Evolutionary conservation across 2,797 vertebrate species (phyloP), one percentile per base, ranked within the genome.

Genomic region (Parauchenoglanis ngamensis): DNA sequence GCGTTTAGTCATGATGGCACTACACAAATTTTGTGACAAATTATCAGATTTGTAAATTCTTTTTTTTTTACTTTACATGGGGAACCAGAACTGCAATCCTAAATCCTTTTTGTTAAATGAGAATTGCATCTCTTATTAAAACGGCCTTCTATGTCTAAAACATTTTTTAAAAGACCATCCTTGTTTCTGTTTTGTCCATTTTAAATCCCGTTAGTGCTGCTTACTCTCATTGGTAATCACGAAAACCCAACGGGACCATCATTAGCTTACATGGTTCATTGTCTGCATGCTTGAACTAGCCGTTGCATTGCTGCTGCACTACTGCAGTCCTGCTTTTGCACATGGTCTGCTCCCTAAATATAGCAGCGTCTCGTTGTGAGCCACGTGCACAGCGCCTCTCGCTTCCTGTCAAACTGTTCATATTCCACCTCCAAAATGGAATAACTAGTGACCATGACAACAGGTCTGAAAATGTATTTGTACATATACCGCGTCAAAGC

Each of bases 261-360:
- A 10, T 63, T 46, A 46, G 25, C 31, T 23, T 35, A 13, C 35
- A 31, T 7, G 2, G 12, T 52, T 68, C 31, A 44, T n/a, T 4
- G 52, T 46, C 31, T 73, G 70, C 52, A 85, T 68, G 61, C 31
- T 59, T 12, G 70, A 72, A 84, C 57, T 70, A 49, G 75, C 46
- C 52, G 56, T 72, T 67, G 84, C 86, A 90, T 49, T 77, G 80
- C 80, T 88, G 86, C 87, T 84, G 86, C 85, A 72, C 65, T 87
- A 84, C 85, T 89, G 84, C 85, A 87, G 84, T 49, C 73, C 25
- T 65, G 85, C 89, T 63, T 73, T 65, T 68, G 73, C 72, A 28
- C 77, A 86, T 77, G 25, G 78, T 49, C 68, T 40, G 63, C 31
- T 49, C 54, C 70, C 81, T 61, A 84, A 84, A 80, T 90, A 88